phyloP scores from a whole-genome alignment of 1,140 invertebrate species.

The Leucophenga varia region DNA sequence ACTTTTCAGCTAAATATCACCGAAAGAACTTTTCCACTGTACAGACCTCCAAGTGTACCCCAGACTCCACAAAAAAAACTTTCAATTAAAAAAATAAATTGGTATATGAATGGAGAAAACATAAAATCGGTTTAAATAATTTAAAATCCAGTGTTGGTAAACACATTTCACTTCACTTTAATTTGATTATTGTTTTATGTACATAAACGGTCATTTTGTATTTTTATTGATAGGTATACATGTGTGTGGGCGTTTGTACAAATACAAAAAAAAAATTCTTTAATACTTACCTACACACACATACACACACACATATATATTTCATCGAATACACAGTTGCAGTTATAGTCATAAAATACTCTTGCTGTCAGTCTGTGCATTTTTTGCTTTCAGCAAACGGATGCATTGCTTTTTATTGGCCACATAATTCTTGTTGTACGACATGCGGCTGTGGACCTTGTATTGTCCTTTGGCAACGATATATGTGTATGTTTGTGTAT shows the following conservation, averaged over 20 bases:
- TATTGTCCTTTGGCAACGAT: slow-evolving; percentile 6
- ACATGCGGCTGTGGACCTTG: slow-evolving; percentile 23
- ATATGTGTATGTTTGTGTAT: slow-evolving; percentile 2
- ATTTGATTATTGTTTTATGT: slow-evolving; percentile 26
- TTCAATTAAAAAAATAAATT: too few species aligned
- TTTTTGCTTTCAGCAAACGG: slow-evolving; percentile 13
- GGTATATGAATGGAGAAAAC: neutral
- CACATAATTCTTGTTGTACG: slow-evolving; percentile 40
- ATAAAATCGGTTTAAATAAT: neutral
- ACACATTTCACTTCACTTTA: slow-evolving; percentile 11
- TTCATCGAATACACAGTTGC: too few species aligned
- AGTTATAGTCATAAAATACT: too few species aligned
- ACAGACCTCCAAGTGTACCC: too few species aligned
- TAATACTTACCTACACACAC: slow-evolving; percentile 28
- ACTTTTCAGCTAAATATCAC: too few species aligned
- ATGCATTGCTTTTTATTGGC: slow-evolving; percentile 39
- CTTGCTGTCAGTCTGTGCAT: neutral
- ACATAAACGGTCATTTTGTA: too few species aligned
- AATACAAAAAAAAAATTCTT: slow-evolving; percentile 27
- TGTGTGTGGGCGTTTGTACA: too few species aligned
- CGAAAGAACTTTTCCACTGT: too few species aligned
- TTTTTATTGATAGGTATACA: too few species aligned
- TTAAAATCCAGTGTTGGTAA: slow-evolving; percentile 22
- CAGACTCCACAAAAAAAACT: too few species aligned
- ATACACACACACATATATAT: neutral